Percentiles rank a stretch among this genome's conserved stretches.
Conservation (phyloP, 92 coral and sea anemone genomes). For the Parazoanthus swiftii region DNA sequence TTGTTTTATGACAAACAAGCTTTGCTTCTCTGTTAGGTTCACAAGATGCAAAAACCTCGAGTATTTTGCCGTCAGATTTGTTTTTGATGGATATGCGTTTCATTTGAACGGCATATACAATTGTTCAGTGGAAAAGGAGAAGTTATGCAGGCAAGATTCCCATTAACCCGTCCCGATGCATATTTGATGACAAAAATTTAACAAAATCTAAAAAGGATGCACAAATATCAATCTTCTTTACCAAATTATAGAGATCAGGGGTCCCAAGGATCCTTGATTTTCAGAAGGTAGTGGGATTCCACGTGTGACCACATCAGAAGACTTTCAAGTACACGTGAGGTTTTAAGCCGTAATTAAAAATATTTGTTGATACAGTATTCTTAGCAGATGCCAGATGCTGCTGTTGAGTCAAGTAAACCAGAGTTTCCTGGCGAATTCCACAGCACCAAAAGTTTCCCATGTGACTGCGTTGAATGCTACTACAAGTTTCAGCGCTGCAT, state of each 20-base stretch:
- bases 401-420: constrained; percentile 6
- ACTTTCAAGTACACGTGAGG: too few species aligned
- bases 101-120: background rate
- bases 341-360: too few species aligned
- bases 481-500: background rate
- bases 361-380: background rate
- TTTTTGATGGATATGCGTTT: background rate
- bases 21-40: background rate
- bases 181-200: too few species aligned
- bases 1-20: background rate
- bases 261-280: too few species aligned
- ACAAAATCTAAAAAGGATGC: too few species aligned
- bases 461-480: background rate
- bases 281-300: too few species aligned
- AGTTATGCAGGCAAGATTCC: too few species aligned
- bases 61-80: background rate
- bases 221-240: too few species aligned
- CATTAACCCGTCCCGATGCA: too few species aligned
- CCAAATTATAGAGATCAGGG: too few species aligned
- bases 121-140: too few species aligned
- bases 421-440: constrained; percentile 26
- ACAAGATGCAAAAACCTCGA: background rate
- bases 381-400: background rate
- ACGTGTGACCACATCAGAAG: too few species aligned
- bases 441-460: constrained; percentile 2